phyloP scores from a whole-genome alignment of 1,140 invertebrate genomes.

The Drosophila grimshawi region DNA sequence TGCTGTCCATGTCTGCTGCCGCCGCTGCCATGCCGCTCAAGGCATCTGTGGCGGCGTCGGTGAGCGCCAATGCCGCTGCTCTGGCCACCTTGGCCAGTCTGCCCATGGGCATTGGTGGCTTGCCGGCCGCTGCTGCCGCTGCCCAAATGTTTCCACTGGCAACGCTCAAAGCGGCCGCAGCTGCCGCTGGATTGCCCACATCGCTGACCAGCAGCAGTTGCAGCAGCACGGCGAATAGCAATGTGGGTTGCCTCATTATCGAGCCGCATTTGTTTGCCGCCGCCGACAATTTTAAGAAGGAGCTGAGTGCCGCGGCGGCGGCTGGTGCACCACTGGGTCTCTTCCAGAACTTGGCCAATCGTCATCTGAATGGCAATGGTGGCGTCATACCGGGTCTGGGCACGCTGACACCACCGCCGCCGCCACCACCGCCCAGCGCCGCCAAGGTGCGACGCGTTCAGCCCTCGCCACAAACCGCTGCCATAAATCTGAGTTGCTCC shows the following conservation, averaged over 20 bases:
- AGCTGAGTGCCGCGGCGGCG: conserved; percentile 64
- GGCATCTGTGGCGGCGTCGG: conserved; percentile 25
- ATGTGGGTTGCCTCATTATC: conserved; percentile 81
- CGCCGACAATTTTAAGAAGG: conserved; percentile 80
- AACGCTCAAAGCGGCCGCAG: conserved; percentile 67
- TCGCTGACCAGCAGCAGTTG: conserved; percentile 43
- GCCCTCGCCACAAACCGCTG: conserved; percentile 75
- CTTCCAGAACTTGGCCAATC: conserved; percentile 71
- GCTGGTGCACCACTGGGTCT: conserved; percentile 65
- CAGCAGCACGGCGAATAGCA: conserved; percentile 50
- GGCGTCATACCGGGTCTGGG: conserved; percentile 24
- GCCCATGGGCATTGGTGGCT: conserved; percentile 52
- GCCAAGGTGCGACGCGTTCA: conserved; percentile 76
- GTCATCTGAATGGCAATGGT: conserved; percentile 57
- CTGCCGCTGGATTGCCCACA: conserved; percentile 59
- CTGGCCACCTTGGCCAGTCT: conserved; percentile 60
- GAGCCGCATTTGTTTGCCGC: conserved; percentile 79
- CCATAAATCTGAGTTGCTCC: conserved; percentile 78
- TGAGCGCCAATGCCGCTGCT: conserved; percentile 54
- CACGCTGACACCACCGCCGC: conserved; percentile 52
- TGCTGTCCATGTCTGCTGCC: conserved; percentile 57
- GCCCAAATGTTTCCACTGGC: conserved; percentile 69
- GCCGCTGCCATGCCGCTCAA: conserved; percentile 41
- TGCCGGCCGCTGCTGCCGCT: conserved; percentile 32
- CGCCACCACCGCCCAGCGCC: conserved; percentile 58